Conservation (phyloP, 2,113 vertebrate genomes). For the Triplophysa tibetana region DNA sequence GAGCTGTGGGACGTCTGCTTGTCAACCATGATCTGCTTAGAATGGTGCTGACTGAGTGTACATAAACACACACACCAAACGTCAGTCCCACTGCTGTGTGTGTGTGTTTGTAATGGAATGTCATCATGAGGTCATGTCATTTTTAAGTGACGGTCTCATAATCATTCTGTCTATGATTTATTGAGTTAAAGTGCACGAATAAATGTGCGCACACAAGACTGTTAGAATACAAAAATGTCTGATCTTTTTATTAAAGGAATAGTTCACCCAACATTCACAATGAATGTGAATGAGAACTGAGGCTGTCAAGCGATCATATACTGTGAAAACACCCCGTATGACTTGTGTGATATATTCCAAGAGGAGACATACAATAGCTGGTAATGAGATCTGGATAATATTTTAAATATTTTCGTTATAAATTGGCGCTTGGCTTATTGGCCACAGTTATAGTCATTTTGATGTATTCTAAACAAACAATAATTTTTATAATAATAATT, state of each 20-base stretch:
- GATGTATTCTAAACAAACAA: too few relatives aligned
- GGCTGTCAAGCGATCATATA: background rate
- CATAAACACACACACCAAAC: background rate
- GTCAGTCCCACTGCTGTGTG: background rate
- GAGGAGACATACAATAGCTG: background rate
- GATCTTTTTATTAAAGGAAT: too few relatives aligned
- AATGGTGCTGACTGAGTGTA: slow-evolving; percentile 3
- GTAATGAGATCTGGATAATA: too few relatives aligned
- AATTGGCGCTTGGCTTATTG: background rate
- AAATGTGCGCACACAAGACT: background rate
- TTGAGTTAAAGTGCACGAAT: background rate
- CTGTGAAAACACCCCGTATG: background rate
- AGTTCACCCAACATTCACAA: too few relatives aligned
- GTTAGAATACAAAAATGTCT: background rate
- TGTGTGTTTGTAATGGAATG: slow-evolving; percentile 28
- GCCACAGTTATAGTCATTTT: too few relatives aligned
- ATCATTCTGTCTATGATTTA: slow-evolving; percentile 18
- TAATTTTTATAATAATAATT: too few relatives aligned
- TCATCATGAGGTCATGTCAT: slow-evolving; percentile 15
- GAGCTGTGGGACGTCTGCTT: slow-evolving; percentile 19
- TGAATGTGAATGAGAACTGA: background rate
- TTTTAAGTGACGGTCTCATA: slow-evolving; percentile 10
- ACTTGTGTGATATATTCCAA: background rate
- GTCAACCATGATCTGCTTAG: slow-evolving; percentile 42
- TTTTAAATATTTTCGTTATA: too few relatives aligned